Percentiles rank a stretch among this genome's conserved stretches.
These are phyloP conservation scores for Mimas tiliae DNA, from an alignment of 2,888 invertebrate genomes.

Conservation along the genomic window DNA sequence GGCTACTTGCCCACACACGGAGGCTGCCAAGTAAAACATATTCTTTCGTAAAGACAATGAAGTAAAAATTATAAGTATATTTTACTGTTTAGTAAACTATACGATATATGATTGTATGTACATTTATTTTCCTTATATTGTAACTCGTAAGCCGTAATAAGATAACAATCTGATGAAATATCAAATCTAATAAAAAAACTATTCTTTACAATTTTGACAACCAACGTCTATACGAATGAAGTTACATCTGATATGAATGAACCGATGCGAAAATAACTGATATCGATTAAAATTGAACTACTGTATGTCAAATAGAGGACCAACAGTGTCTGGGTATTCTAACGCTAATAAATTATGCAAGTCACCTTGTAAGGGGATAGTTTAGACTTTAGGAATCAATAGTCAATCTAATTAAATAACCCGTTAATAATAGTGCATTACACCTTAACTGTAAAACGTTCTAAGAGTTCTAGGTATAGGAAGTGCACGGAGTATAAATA, in stretches of 20 bases:
- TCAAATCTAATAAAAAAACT: background rate
- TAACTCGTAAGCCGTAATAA: background rate
- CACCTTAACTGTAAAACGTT: slow-evolving; percentile 38
- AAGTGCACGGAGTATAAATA: slow-evolving; percentile 44
- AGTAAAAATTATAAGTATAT: background rate
- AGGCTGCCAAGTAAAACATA: no score
- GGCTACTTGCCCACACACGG: no score
- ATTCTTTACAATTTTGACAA: background rate
- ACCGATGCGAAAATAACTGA: slow-evolving; percentile 7
- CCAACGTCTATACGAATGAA: background rate
- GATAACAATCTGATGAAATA: background rate
- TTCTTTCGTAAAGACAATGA: background rate
- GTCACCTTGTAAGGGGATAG: slow-evolving; percentile 9
- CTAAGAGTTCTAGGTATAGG: slow-evolving; percentile 34
- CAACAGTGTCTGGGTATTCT: background rate
- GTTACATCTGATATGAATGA: background rate
- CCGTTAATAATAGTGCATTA: slow-evolving; percentile 34
- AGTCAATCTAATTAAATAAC: slow-evolving; percentile 32
- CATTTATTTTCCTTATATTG: background rate
- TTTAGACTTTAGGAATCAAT: background rate
- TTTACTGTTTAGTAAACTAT: background rate
- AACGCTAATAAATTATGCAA: slow-evolving; percentile 14
- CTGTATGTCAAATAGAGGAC: slow-evolving; percentile 18
- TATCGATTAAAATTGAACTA: slow-evolving; percentile 16
- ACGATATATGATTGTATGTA: background rate